Evolutionary conservation across 2,888 invertebrate genomes (phyloP), one percentile per base, ranked within the genome.

Genomic region (Napeogenes sylphis): DNA sequence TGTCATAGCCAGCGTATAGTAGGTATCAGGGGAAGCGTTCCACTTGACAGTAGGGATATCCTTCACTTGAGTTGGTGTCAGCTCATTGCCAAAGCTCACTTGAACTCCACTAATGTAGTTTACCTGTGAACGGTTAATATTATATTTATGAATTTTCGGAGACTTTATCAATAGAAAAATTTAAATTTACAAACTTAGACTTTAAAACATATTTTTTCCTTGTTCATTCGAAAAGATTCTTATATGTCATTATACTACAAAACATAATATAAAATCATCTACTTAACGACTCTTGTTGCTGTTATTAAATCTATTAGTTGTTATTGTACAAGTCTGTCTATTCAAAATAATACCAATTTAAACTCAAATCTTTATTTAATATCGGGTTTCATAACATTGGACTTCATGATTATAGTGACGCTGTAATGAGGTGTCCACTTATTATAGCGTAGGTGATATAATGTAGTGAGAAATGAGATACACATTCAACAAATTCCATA

Each of bases 1-100:
- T 58, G 95, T 96, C 95, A 96, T 94, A 74, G 94, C 94, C 3
- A 97, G 84, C 0, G 96, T 95, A 81, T 97, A 97, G 61, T 92
- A 92, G 42, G 89, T 74, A 58, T 81, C 81, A 0, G 85, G 67
- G 2, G 92, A 91, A 0, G 92, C 93, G 0, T 92, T 90, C 94
- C 95, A 97, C 0, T 87, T 81, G 2, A 97, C 91, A 0, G 83
- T 84, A 0, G 97, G 97, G 45, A 89, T 81, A 78, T 95, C 92
- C 81, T 96, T 94, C 4, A 95, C 96, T 70, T 93, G 93, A 0
- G 94, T 95, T 0, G 95, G 95, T 0, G 96, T 96, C 66, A 96
- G 80, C 64, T 92, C 93, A 74, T 94, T 94, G 13, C 96, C 96
- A 62, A 93, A 87, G 0, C 91, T 84, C 2, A 93, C 93, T 12